phyloP scores from a whole-genome alignment of 2,797 vertebrate species.

The Cossypha heuglini region DNA sequence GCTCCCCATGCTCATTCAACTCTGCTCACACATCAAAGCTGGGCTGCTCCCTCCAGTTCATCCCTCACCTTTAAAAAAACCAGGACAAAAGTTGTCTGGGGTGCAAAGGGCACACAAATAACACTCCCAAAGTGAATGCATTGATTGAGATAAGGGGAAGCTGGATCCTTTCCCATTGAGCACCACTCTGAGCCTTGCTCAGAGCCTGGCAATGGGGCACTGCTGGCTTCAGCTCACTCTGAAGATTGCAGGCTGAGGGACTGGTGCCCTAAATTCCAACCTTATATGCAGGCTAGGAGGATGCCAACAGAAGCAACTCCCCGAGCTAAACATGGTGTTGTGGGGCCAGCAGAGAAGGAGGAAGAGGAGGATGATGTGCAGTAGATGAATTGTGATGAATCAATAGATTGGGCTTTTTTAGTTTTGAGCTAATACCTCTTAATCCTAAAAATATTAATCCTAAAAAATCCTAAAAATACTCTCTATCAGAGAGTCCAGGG shows the following conservation, averaged over 20 bases:
- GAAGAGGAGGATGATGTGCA: neutral
- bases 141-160: neutral
- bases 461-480: slow-evolving; percentile 33
- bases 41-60: neutral
- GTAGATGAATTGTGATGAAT: neutral
- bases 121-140: neutral
- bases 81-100: neutral
- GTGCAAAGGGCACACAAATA: neutral
- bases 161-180: neutral
- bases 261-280: neutral
- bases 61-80: neutral
- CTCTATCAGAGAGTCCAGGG: neutral
- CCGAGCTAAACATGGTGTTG: neutral
- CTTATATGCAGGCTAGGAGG: accelerated
- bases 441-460: slow-evolving; percentile 51
- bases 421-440: slow-evolving; percentile 27
- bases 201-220: neutral
- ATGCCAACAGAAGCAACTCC: neutral
- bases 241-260: neutral
- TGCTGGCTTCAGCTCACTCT: neutral
- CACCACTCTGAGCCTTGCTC: neutral
- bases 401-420: neutral
- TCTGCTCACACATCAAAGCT: neutral
- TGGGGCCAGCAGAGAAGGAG: neutral
- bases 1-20: neutral